A percentile compares a stretch with the other conserved stretches of the same genome.
phyloP scores from a whole-genome alignment of 2,113 vertebrate species.

The Scomber colias region DNA sequence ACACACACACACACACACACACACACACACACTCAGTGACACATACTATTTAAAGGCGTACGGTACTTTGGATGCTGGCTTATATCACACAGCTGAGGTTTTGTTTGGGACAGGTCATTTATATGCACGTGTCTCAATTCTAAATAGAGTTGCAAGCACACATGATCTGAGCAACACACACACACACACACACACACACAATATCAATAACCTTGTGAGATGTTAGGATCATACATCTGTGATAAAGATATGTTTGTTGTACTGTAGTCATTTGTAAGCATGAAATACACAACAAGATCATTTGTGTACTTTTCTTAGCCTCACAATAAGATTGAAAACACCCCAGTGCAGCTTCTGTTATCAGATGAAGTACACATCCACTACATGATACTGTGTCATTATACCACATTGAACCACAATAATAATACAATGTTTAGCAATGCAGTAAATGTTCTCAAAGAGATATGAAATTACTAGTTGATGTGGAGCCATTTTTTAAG shows the following conservation, averaged over 20 bases:
- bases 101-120: conserved; percentile 2
- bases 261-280: not conserved
- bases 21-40: conserved; percentile 2
- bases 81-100: conserved; percentile 24
- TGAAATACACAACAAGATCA: not conserved
- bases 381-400: conserved; percentile 5
- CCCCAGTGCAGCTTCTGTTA: conserved; percentile 15
- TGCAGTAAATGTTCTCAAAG: not conserved
- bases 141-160: not conserved
- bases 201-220: not conserved
- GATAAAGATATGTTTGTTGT: not conserved
- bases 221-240: not conserved
- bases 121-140: conserved; percentile 1
- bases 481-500: too few relatives aligned
- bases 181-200: conserved; percentile 1
- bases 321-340: not conserved
- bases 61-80: conserved; percentile 13
- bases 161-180: not conserved
- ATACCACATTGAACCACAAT: not conserved
- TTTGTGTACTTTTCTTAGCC: too few relatives aligned
- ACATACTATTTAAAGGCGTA: conserved; percentile 46
- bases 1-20: conserved; percentile 31
- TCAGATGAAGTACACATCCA: conserved; percentile 14
- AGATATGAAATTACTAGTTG: too few relatives aligned
- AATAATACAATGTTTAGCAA: conserved; percentile 6